Conservation (phyloP, 2,797 vertebrate species). For the Serranus cabrilla region DNA sequence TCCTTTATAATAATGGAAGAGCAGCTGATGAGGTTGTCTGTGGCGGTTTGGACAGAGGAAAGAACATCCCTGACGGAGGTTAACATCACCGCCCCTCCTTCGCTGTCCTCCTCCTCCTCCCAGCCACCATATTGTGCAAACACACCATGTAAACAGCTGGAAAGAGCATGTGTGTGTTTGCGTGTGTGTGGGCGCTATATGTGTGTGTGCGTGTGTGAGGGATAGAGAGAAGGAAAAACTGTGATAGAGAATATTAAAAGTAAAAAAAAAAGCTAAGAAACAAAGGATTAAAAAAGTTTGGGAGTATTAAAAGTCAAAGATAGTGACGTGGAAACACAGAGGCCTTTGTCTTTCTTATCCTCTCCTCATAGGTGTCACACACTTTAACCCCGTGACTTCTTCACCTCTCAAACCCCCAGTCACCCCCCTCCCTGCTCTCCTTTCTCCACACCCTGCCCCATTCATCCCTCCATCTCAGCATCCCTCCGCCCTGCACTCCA, state of each 20-base stretch:
- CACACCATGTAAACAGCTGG: constrained; percentile 80
- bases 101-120: constrained; percentile 48
- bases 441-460: constrained; percentile 68
- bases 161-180: constrained; percentile 46
- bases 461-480: constrained; percentile 74
- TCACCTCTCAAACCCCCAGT: constrained; percentile 68
- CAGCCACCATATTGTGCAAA: constrained; percentile 80
- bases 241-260: constrained; percentile 1
- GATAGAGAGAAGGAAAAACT: background rate
- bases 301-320: constrained; percentile 53
- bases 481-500: constrained; percentile 74
- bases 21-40: constrained; percentile 50
- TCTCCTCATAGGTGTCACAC: constrained; percentile 70
- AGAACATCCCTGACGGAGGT: constrained; percentile 60
- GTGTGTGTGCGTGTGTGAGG: background rate
- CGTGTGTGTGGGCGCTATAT: constrained; percentile 29
- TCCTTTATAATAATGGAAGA: constrained; percentile 16
- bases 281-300: background rate
- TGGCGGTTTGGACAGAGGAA: constrained; percentile 43
- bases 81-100: constrained; percentile 61
- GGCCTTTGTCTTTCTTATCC: constrained; percentile 74
- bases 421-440: constrained; percentile 28
- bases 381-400: constrained; percentile 81
- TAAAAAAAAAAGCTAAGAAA: background rate
- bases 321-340: constrained; percentile 53